Evolutionary conservation across 2,113 vertebrate species (phyloP).

Genomic region (Tachycineta bicolor): DNA sequence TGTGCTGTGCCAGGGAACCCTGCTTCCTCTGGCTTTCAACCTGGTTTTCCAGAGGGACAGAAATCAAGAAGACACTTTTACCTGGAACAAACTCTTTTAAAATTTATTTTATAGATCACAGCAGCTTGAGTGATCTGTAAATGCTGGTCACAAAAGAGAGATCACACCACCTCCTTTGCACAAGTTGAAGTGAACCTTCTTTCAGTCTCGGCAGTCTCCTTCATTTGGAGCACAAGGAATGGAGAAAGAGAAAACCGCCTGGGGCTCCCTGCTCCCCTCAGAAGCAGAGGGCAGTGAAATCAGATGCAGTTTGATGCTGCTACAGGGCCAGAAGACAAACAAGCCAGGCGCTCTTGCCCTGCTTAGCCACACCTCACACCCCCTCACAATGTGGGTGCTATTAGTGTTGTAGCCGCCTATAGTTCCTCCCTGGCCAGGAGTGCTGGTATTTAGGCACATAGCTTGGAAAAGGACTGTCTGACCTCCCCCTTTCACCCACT

Average conservation of each 20-base stretch:
- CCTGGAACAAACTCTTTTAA: slow-evolving; percentile 68
- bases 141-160: slow-evolving; percentile 69
- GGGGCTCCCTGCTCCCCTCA: background rate
- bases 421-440: background rate
- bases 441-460: slow-evolving; percentile 47
- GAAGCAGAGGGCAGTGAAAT: slow-evolving; percentile 30
- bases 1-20: fast-evolving
- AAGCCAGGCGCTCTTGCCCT: background rate
- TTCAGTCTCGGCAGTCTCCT: slow-evolving; percentile 43
- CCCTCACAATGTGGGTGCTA: slow-evolving; percentile 15
- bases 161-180: slow-evolving; percentile 36
- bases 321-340: slow-evolving; percentile 14
- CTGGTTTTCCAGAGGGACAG: background rate
- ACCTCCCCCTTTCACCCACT: background rate
- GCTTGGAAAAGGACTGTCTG: background rate
- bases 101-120: slow-evolving; percentile 75
- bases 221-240: slow-evolving; percentile 49
- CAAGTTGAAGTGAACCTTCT: slow-evolving; percentile 29
- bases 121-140: slow-evolving; percentile 62
- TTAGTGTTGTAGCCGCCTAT: slow-evolving; percentile 46
- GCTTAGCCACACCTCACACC: slow-evolving; percentile 43
- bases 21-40: fast-evolving
- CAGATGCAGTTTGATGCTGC: slow-evolving; percentile 17
- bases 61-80: background rate
- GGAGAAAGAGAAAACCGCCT: slow-evolving; percentile 33